Base-by-base conservation (phyloP, 1,140 invertebrate species). In the Calliphora vicina region DNA sequence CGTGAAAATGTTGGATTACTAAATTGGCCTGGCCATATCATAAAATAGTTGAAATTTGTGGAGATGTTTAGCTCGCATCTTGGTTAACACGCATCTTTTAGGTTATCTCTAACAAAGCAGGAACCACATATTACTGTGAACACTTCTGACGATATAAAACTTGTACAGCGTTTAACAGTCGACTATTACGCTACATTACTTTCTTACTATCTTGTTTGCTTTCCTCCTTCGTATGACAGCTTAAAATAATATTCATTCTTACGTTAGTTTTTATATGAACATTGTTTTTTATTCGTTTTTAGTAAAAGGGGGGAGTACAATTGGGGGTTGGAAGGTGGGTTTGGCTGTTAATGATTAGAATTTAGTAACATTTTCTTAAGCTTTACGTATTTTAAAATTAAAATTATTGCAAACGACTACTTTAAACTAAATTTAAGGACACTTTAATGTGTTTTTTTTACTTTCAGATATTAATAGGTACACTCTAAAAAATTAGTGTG, bases 351-450 rank as follows among this genome's bases (percentile, higher is more conserved):
- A 23, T 67, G 61, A 67, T 67, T 67, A 67, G 61, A 67, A 67
- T 67, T 67, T 25, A 23, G 20, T 10, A 67, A 67, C n/a, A 67
- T 23, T 57, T 20, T 67, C 61, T 67, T 67, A 67, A 67, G n/a
- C 61, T 67, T 67, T 67, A 67, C 23, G 25, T 67, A 67, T n/a
- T 67, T 67, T 67, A 23, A 57, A 67, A 23, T 67, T 67, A 23
- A 67, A 67, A 67, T 67, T 67, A 67, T 67, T 20, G 61, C 61
- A 67, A 67, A 67, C 20, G 61, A 57, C 50, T 67, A 67, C n/a
- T 67, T 67, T 67, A 67, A 67, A 67, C 23, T 67, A 67, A 25
- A 25, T 67, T 67, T 23, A 20, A 67, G 10, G 20, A 25, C 61
- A 50, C 17, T 50, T 35, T 35, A 35, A 35, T 5, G 35, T 35